Conservation (phyloP, 2,888 invertebrate genomes). For the Laothoe populi region DNA sequence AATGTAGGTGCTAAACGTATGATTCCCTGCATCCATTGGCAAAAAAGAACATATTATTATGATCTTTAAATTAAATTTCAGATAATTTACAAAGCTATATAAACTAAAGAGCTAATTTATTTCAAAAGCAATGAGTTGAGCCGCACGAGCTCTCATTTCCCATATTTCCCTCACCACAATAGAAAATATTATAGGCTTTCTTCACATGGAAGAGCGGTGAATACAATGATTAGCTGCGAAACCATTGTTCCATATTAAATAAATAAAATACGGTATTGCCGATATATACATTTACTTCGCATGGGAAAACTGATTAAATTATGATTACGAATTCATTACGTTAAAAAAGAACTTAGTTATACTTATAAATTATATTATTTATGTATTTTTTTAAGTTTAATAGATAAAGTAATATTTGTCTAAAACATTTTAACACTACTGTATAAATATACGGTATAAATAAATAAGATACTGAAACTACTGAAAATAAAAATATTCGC, state of each 20-base stretch:
- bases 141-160: not conserved
- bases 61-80: not conserved
- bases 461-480: too few species aligned
- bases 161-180: not conserved
- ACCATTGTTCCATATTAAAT: constrained; percentile 59
- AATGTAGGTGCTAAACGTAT: too few species aligned
- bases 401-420: too few species aligned
- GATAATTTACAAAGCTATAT: not conserved
- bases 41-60: not conserved
- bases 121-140: not conserved
- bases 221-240: constrained; percentile 52
- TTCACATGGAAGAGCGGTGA: not conserved
- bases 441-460: too few species aligned
- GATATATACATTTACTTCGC: too few species aligned
- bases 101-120: not conserved
- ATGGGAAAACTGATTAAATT: not conserved
- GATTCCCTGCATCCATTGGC: not conserved
- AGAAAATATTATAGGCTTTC: not conserved
- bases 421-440: too few species aligned
- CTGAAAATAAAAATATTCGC: too few species aligned
- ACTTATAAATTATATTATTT: too few species aligned
- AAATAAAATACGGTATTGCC: constrained; percentile 44
- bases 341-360: too few species aligned
- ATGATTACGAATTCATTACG: not conserved
- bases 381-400: too few species aligned